These are phyloP conservation scores for Ernsta delagoae DNA, from an alignment of 2,888 invertebrate genomes.

Conservation along the genomic window DNA sequence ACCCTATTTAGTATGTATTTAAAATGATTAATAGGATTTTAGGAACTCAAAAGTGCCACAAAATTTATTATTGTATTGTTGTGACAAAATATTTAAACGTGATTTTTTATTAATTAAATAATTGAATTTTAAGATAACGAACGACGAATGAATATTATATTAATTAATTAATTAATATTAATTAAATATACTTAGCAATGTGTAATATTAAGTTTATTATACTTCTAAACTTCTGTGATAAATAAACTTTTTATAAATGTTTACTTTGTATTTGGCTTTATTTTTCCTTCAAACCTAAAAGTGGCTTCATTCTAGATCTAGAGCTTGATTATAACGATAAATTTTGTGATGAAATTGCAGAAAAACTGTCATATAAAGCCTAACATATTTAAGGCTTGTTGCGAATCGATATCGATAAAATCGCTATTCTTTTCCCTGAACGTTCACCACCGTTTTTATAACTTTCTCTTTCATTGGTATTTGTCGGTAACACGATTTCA, in stretches of 20 bases:
- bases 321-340: background rate
- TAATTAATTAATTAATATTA: too few species aligned
- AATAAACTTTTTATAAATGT: conserved; percentile 49
- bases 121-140: conserved; percentile 38
- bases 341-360: too few species aligned
- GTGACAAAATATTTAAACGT: conserved; percentile 27
- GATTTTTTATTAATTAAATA: conserved; percentile 6
- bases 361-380: too few species aligned
- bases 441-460: conserved; percentile 60
- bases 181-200: conserved; percentile 36
- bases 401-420: conserved; percentile 5
- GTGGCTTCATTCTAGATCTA: background rate
- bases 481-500: conserved; percentile 44
- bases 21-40: conserved; percentile 42
- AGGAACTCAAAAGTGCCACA: conserved; percentile 65
- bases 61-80: conserved; percentile 42
- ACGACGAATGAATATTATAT: conserved; percentile 12
- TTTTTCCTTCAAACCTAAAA: too few species aligned
- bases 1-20: conserved; percentile 21
- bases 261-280: conserved; percentile 22
- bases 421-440: conserved; percentile 39
- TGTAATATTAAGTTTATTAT: conserved; percentile 37
- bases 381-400: conserved; percentile 2
- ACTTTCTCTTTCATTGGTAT: conserved; percentile 71
- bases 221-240: conserved; percentile 68